Evolutionary conservation across 1,140 invertebrate species (phyloP), one percentile per base, ranked within the genome.

Genomic region (Drosophila azteca): DNA sequence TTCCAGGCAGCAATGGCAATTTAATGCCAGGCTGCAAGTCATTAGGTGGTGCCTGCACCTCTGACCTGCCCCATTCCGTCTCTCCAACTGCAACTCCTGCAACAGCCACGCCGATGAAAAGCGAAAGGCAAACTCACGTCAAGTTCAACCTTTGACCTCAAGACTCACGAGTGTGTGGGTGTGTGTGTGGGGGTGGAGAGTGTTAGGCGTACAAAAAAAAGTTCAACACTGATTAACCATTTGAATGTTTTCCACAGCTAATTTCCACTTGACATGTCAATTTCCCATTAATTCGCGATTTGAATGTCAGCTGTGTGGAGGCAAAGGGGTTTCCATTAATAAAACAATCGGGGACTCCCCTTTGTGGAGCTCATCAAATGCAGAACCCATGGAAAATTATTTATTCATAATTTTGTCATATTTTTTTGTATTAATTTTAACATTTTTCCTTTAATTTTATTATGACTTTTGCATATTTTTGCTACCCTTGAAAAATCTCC

Each of bases 91-190:
- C 29, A 15, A 24, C 17, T 24, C 17, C n/a, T n/a, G n/a, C n/a
- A n/a, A n/a, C n/a, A n/a, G n/a, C n/a, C n/a, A n/a, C n/a, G n/a
- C n/a, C 44, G 71, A 24, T 75, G 71, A 75, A 75, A 75, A 75
- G 71, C 71, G 70, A 75, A 75, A 75, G 71, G 71, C 61, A 58
- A 51, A 43, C 70, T 75, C 70, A 75, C 71, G 71, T 44, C 71
- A 75, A 75, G 71, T 75, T 75, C 71, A 75, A 75, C 71, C 71
- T 76, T 76, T 76, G 63, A 76, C 73, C 73, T 67, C 73, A 59
- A 43, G 8, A n/a, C 11, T 44, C 15, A 15, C 31, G 44, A n/a
- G 13, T 22, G 35, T 17, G 6, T 9, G 5, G 2, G 9, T 3
- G 20, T 3, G 29, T 29, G 66, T 22, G 65, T 8, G 48, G 9